Evolutionary conservation across 2,888 invertebrate genomes (phyloP).

Genomic region (Petrolisthes manimaculis): DNA sequence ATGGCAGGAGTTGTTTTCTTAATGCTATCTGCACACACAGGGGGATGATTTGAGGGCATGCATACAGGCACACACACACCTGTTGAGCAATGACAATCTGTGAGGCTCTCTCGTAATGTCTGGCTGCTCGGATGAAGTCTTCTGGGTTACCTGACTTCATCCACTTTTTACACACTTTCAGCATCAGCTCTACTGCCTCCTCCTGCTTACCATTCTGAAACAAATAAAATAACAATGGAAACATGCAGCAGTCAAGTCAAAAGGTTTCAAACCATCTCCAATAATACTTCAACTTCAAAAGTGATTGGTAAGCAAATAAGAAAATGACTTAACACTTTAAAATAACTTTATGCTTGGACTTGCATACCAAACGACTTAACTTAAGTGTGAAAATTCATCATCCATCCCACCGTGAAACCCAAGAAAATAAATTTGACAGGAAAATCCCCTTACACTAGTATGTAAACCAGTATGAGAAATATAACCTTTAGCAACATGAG

Average conservation of each 20-base stretch:
- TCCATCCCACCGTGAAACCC: too few relatives aligned
- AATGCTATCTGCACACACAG: too few relatives aligned
- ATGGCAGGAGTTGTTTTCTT: too few relatives aligned
- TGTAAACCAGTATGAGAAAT: neutral
- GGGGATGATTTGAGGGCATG: too few relatives aligned
- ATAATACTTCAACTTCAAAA: neutral
- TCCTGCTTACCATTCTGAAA: conserved; percentile 51
- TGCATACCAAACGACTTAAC: too few relatives aligned
- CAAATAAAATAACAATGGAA: neutral
- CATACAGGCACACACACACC: conserved; percentile 66
- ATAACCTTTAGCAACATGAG: conserved; percentile 70
- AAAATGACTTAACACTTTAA: conserved; percentile 56
- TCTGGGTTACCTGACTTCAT: conserved; percentile 68
- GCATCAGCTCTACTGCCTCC: conserved; percentile 42
- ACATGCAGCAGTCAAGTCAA: neutral
- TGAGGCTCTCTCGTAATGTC: conserved; percentile 74
- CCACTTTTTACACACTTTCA: conserved; percentile 38
- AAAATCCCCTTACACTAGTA: too few relatives aligned
- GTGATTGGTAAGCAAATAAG: neutral
- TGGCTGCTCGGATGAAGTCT: conserved; percentile 72
- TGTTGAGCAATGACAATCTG: conserved; percentile 72
- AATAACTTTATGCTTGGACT: neutral
- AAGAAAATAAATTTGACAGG: too few relatives aligned
- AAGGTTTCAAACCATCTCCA: neutral
- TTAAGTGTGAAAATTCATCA: too few relatives aligned